Base-by-base conservation (phyloP, 2,113 vertebrate genomes). In the Columba janthina region DNA sequence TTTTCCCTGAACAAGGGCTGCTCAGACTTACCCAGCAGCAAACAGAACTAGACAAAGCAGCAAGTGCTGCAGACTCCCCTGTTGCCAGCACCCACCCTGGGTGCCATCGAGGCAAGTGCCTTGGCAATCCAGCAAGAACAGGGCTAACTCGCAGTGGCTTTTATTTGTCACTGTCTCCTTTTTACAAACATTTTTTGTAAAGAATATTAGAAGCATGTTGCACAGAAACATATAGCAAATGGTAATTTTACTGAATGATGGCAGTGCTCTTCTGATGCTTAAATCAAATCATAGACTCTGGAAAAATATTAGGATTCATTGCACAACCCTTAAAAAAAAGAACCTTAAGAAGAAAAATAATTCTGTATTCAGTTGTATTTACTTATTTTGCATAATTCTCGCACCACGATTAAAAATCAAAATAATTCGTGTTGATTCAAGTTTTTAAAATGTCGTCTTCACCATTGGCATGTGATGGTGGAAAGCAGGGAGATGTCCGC, bases 21-120 rank as follows among this genome's bases (percentile, higher is more conserved):
- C 91, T 93, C 86, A 71, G 77, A 57, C 74, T 95, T 86, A 82
- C 19, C 93, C 11, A 1, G 81, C 88, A 92, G 88, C 81, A 95
- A 90, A 71, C 76, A 95, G 89, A 91, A 92, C 92, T 24, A 76
- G 83, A 67, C 1, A 8, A 48, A 87, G 80, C 81, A 93, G 91
- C 83, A 11, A 40, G 51, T 90, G 64, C 85, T 9, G 28, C 5
- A 21, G 90, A 89, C 71, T 93, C 71, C 90, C 84, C 83, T 46
- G 88, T 61, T 82, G 61, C 85, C 94, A 84, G 77, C 38, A 36
- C 71, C 42, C 15, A 8, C 34, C 32, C 51, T 40, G 53, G 12
- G 8, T 53, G 84, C 72, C 80, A 65, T 21, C 6, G 15, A 65
- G 64, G 80, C 64, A 50, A 60, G 67, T 24, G 5, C 79, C 25